Evolutionary conservation across 1,140 invertebrate genomes (phyloP).

Genomic region (Arion vulgaris): DNA sequence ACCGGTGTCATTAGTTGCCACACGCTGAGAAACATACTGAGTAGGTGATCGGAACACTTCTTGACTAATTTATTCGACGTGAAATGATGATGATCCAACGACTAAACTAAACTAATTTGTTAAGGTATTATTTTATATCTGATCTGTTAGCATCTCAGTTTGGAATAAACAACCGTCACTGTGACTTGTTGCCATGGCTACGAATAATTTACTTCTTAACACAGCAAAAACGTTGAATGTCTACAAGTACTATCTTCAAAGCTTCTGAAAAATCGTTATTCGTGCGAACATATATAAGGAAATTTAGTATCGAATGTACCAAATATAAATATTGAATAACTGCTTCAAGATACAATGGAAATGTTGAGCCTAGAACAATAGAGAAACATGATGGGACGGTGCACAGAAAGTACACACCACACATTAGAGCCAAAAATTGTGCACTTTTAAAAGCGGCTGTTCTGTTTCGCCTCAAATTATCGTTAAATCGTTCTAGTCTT

Average conservation of each 20-base stretch:
- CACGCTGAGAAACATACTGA: too few species aligned
- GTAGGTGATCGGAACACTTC: too few species aligned
- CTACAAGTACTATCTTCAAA: neutral
- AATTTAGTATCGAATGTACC: neutral
- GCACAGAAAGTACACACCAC: neutral
- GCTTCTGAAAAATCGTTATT: neutral
- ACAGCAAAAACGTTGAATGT: too few species aligned
- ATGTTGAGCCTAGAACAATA: neutral
- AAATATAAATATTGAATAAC: neutral
- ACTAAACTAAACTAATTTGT: too few species aligned
- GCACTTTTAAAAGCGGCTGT: neutral
- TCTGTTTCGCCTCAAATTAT: neutral
- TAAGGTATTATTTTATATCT: too few species aligned
- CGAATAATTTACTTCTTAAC: too few species aligned
- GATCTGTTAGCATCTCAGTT: too few species aligned
- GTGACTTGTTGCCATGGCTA: too few species aligned
- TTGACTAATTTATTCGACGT: too few species aligned
- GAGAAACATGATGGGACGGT: neutral
- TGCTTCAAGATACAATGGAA: neutral
- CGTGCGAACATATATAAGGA: neutral
- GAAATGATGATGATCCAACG: too few species aligned
- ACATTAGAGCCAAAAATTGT: neutral
- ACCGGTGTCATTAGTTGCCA: too few species aligned
- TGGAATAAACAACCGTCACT: too few species aligned
- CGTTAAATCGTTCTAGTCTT: neutral